Evolutionary conservation across 2,888 invertebrate species (phyloP).

Genomic region (Endotricha flammealis): DNA sequence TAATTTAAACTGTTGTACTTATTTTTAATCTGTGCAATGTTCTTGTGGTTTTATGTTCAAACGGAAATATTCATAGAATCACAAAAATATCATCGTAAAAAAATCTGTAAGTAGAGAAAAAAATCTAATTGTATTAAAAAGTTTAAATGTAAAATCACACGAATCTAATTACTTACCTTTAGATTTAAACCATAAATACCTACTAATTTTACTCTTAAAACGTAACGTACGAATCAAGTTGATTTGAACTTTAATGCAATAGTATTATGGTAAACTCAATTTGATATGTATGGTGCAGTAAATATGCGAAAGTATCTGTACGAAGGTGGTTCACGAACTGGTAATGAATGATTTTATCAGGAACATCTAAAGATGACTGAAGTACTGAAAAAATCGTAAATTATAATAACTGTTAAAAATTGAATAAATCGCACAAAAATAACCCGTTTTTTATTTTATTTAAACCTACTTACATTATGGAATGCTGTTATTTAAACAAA

Average conservation of each 20-base stretch:
- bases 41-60: constrained; percentile 51
- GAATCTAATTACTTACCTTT: constrained; percentile 41
- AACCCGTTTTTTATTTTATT: too few species aligned
- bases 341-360: constrained; percentile 28
- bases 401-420: constrained; percentile 72
- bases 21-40: constrained; percentile 14
- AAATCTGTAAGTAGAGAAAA: constrained; percentile 16
- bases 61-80: constrained; percentile 15
- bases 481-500: too few species aligned
- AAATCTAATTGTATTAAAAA: constrained; percentile 12
- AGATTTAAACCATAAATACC: constrained; percentile 42
- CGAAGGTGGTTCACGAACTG: constrained; percentile 21
- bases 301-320: constrained; percentile 4
- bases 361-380: constrained; percentile 69
- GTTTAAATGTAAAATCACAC: constrained; percentile 54
- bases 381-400: constrained; percentile 55
- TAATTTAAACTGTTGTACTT: constrained; percentile 15
- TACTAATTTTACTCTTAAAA: constrained; percentile 41
- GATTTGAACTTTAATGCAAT: constrained; percentile 15
- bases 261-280: constrained; percentile 4
- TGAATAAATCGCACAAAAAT: constrained; percentile 77
- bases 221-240: constrained; percentile 20
- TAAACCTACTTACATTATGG: too few species aligned
- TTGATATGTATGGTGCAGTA: constrained; percentile 11
- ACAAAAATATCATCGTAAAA: constrained; percentile 12